A percentile compares a stretch with the other conserved stretches of the same genome.
Conservation (phyloP, 2,113 vertebrate genomes). For the Chauna torquata region DNA sequence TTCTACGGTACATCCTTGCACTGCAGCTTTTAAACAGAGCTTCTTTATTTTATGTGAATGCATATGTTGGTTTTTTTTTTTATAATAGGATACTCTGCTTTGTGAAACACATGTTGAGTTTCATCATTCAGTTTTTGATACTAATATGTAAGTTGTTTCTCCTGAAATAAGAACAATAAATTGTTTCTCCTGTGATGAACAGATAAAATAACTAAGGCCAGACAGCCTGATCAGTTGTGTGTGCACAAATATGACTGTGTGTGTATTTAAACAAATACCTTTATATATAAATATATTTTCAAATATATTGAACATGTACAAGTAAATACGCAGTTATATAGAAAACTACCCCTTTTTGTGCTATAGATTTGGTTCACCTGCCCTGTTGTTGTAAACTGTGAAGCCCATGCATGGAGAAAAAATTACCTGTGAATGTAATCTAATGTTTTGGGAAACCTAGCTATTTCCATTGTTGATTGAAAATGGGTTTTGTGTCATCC, state of each 20-base stretch:
- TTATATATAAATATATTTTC: neutral
- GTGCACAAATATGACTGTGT: neutral
- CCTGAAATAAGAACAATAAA: neutral
- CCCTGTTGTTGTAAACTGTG: accelerated
- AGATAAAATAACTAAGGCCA: neutral
- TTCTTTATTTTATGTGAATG: neutral
- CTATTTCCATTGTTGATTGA: neutral
- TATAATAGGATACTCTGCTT: neutral
- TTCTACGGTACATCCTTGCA: neutral
- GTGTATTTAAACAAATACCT: neutral
- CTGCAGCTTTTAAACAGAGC: neutral
- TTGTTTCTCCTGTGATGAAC: neutral
- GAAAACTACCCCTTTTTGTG: neutral
- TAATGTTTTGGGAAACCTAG: neutral
- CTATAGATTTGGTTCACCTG: neutral
- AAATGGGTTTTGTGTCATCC: neutral
- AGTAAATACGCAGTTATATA: neutral
- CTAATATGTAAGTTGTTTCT: neutral
- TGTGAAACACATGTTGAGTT: neutral
- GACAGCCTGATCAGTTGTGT: neutral
- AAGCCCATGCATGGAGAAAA: neutral
- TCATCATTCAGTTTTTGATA: neutral
- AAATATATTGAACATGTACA: neutral
- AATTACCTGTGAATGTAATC: neutral
- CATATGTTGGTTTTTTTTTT: accelerated